These are phyloP conservation scores for Borostomias antarcticus DNA, from an alignment of 2,797 vertebrate genomes.

Conservation along the genomic window DNA sequence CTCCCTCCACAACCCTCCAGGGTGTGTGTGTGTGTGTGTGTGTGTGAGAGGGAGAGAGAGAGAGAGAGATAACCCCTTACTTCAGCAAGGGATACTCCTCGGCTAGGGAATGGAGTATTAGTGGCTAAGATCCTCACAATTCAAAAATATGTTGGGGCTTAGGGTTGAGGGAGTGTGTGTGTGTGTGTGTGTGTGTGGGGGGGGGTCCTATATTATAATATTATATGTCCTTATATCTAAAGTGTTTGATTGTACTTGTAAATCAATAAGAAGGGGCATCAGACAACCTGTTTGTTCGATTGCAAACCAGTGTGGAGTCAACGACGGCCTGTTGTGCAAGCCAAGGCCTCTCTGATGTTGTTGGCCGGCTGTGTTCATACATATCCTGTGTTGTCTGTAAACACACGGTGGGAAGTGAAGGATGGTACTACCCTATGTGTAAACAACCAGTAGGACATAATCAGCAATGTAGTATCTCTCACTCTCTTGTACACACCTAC, in stretches of 20 bases:
- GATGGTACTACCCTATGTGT: too few species aligned
- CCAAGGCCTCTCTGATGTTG: constrained; percentile 1
- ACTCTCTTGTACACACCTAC: neutral
- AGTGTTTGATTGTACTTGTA: too few species aligned
- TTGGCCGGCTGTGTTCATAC: too few species aligned
- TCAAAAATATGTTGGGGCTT: too few species aligned
- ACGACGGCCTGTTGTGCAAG: constrained; percentile 12
- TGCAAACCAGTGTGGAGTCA: constrained; percentile 33
- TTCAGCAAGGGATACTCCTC: too few species aligned
- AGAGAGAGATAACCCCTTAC: neutral
- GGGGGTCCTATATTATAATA: neutral
- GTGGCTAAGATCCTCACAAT: too few species aligned
- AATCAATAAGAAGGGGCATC: constrained; percentile 5
- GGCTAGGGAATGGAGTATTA: too few species aligned
- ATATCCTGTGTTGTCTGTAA: neutral
- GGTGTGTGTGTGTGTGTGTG: too few species aligned
- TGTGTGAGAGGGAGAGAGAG: constrained; percentile 2
- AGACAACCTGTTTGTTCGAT: constrained; percentile 30
- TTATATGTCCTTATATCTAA: too few species aligned
- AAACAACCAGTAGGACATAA: constrained; percentile 24
- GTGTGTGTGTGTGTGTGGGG: constrained; percentile 26
- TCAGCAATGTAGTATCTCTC: too few species aligned
- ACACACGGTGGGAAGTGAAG: neutral
- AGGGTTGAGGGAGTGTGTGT: neutral
- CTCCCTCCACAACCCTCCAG: constrained; percentile 36